phyloP scores from a whole-genome alignment of 2,113 vertebrate genomes.

The Desmodus rotundus region DNA sequence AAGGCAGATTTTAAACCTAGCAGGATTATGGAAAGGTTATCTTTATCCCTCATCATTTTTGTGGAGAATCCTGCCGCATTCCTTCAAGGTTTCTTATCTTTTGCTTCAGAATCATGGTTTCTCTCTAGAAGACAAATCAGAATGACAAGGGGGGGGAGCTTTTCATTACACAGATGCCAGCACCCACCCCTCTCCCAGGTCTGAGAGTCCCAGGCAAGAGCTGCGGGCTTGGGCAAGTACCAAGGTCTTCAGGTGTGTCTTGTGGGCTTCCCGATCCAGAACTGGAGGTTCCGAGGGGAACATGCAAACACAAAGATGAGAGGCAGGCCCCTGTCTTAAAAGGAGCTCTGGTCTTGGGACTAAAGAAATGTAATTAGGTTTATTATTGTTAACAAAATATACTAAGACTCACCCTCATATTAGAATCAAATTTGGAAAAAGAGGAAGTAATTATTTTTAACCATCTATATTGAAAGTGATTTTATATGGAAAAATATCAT shows the following conservation, averaged over 20 bases:
- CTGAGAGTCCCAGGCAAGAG: not conserved
- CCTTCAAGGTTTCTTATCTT: not conserved
- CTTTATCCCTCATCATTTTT: not conserved
- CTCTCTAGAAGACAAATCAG: not conserved
- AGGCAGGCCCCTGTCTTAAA: not conserved
- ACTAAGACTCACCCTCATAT: not conserved
- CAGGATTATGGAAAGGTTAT: accelerated
- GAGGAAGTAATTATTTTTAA: not conserved
- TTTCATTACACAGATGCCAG: not conserved
- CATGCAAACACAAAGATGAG: not conserved
- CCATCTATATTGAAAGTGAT: not conserved
- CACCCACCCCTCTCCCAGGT: no score
- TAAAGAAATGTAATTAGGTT: not conserved
- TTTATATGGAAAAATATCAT: not conserved
- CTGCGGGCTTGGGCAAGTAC: not conserved
- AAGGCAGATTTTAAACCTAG: not conserved
- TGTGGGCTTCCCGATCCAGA: accelerated
- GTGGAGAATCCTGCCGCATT: not conserved
- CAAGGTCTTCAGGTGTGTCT: not conserved
- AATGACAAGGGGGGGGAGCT: not conserved
- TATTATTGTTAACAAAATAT: not conserved
- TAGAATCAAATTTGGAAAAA: not conserved
- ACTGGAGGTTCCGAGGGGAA: no score
- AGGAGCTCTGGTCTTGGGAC: not conserved
- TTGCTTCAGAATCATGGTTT: not conserved